phyloP scores from a whole-genome alignment of 2,888 invertebrate genomes.

The Apodemia zela region DNA sequence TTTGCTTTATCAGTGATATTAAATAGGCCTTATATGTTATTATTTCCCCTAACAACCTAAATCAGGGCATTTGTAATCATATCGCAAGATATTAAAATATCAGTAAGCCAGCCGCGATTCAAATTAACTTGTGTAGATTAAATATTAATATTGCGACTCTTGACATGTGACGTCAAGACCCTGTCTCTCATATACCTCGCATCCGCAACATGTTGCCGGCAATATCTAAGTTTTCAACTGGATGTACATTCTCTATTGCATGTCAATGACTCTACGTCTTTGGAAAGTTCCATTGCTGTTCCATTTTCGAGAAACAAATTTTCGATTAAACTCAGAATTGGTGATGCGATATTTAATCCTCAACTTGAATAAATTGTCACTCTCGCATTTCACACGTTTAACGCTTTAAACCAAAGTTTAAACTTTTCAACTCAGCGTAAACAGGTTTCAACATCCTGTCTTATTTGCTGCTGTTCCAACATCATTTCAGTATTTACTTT shows the following conservation, averaged over 20 bases:
- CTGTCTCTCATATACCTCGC: slow-evolving; percentile 30
- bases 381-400: slow-evolving; percentile 34
- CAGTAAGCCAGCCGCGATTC: slow-evolving; percentile 33
- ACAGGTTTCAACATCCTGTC: slow-evolving; percentile 43
- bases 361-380: slow-evolving; percentile 22
- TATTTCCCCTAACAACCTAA: slow-evolving; percentile 26
- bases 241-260: slow-evolving; percentile 23
- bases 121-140: slow-evolving; percentile 40
- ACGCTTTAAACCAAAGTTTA: slow-evolving; percentile 38
- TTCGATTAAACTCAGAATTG: slow-evolving; percentile 27
- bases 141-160: slow-evolving; percentile 37
- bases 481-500: slow-evolving; percentile 37
- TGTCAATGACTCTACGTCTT: slow-evolving; percentile 20
- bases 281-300: slow-evolving; percentile 21
- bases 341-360: slow-evolving; percentile 8
- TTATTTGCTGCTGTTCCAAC: slow-evolving; percentile 41
- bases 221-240: slow-evolving; percentile 36
- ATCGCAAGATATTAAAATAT: slow-evolving; percentile 35
- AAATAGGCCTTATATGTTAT: slow-evolving; percentile 27
- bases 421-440: slow-evolving; percentile 43
- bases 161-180: slow-evolving; percentile 32
- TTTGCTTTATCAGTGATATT: slow-evolving; percentile 18
- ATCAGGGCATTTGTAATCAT: slow-evolving; percentile 30
- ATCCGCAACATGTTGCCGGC: slow-evolving; percentile 33
- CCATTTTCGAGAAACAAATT: slow-evolving; percentile 27